Base-by-base conservation (phyloP, 1,140 invertebrate species). In the Ooceraea biroi region DNA sequence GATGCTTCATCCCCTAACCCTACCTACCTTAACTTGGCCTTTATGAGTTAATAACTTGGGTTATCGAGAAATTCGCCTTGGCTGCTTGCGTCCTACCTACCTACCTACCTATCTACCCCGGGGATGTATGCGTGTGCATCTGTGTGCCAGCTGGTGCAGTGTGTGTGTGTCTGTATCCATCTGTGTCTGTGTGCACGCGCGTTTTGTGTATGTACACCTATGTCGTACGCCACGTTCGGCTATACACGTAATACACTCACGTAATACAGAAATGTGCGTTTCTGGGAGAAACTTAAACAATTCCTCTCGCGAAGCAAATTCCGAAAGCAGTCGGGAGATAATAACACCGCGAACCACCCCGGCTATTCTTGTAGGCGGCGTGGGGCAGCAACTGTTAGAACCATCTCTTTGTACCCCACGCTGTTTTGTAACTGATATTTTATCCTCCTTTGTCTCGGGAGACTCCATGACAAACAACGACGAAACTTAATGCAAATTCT, bases 1-100 rank as follows among this genome's bases (percentile, higher is more conserved):
- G 87, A 90, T 90, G 86, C 83, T 86, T 84, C 84, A 60, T 65
- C 84, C 89, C 88, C 88, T 86, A 90, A 88, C 86, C 89, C 87
- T 66, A 86, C 89, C 87, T 66, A 87, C 88, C 87, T 91, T 92
- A 93, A 91, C 91, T 91, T 89, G 85, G 90, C 90, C 91, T 94
- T 93, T 94, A 94, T 93, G 92, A 94, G 90, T 94, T 93, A 93
- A 93, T 93, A 93, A 93, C 92, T 94, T 91, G 92, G 90, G 90
- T 93, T 94, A 94, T 94, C 93, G 92, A 92, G 90, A 91, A 92
- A 91, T 92, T 92, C 90, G 89, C 87, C 89, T 89, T 86, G 83
- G 83, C 87, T 88, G 86, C 58, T 83, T 69, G 52, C 72, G 48
- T 55, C 44, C 52, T 61, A 55, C 41, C 58, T 55, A 55, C 12